Conservation (phyloP, 2,888 invertebrate genomes). For the Chymomyza fuscimana region DNA sequence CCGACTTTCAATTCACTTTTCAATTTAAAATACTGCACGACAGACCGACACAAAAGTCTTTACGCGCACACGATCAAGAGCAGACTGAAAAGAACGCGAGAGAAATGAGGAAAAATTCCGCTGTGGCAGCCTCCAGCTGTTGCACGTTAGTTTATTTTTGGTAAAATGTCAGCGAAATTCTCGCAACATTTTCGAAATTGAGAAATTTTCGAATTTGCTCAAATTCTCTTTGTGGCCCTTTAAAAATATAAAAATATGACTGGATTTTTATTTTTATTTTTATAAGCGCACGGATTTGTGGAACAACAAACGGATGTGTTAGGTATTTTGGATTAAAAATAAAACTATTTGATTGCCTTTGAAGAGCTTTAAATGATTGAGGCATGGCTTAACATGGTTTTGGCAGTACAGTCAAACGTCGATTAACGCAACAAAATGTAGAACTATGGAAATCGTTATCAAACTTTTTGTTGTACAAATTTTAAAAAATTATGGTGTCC, state of each 20-base stretch:
- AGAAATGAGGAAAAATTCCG: slow-evolving; percentile 11
- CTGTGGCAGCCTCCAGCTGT: slow-evolving; percentile 28
- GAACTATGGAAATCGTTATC: background rate
- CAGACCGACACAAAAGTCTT: slow-evolving; percentile 26
- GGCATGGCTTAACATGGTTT: background rate
- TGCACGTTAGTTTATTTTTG: slow-evolving; percentile 59
- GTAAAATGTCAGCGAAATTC: slow-evolving; percentile 34
- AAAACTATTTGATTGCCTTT: background rate
- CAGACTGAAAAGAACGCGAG: slow-evolving; percentile 44
- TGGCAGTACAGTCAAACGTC: background rate
- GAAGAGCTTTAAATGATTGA: background rate
- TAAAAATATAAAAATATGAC: background rate
- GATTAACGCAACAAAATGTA: background rate
- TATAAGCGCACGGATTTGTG: slow-evolving; percentile 11
- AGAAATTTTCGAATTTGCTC: slow-evolving; percentile 19
- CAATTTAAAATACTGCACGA: slow-evolving; percentile 14
- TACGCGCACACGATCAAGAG: slow-evolving; percentile 52
- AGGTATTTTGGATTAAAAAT: slow-evolving; percentile 26
- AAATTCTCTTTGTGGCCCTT: background rate
- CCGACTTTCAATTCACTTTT: slow-evolving; percentile 38
- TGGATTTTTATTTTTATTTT: slow-evolving; percentile 1
- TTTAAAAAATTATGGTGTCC: too few species aligned
- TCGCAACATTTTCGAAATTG: slow-evolving; percentile 57
- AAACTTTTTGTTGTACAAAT: too few species aligned
- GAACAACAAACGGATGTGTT: background rate